These are phyloP conservation scores for Sitobion miscanthi DNA, from an alignment of 1,140 invertebrate genomes.

Conservation along the genomic window DNA sequence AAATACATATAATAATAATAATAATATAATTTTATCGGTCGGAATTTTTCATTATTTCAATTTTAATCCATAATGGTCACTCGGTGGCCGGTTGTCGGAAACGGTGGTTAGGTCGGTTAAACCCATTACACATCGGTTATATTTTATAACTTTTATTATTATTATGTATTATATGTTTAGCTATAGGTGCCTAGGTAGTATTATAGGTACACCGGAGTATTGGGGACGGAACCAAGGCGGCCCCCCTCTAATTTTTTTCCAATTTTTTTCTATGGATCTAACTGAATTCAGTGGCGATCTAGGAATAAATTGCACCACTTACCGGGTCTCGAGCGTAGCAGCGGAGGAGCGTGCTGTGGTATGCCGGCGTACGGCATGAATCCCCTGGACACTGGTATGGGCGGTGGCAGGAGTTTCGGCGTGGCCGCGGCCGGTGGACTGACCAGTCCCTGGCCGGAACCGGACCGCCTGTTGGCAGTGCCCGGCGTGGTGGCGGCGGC, in stretches of 20 bases:
- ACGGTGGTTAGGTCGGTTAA: background rate
- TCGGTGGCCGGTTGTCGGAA: background rate
- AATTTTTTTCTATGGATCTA: too few relatives aligned
- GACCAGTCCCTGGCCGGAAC: slow-evolving; percentile 59
- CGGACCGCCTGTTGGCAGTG: slow-evolving; percentile 41
- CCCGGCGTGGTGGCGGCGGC: slow-evolving; percentile 50
- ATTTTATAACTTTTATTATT: too few relatives aligned
- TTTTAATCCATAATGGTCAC: background rate
- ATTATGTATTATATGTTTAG: too few relatives aligned
- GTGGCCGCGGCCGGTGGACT: slow-evolving; percentile 69
- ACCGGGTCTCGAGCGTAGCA: slow-evolving; percentile 62
- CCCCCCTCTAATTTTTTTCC: too few relatives aligned
- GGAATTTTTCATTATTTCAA: background rate
- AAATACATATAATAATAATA: background rate
- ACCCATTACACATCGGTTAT: too few relatives aligned
- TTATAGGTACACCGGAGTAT: too few relatives aligned
- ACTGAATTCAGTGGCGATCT: background rate
- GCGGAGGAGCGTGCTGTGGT: slow-evolving; percentile 62
- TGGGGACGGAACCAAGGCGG: too few relatives aligned
- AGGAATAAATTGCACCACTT: background rate
- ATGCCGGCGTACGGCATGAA: slow-evolving; percentile 70
- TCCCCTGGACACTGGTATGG: slow-evolving; percentile 67
- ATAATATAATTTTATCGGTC: background rate
- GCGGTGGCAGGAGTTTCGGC: slow-evolving; percentile 67
- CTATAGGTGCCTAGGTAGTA: too few relatives aligned